Evolutionary conservation across 2,113 vertebrate species (phyloP).

Genomic region (Catharus minimus): DNA sequence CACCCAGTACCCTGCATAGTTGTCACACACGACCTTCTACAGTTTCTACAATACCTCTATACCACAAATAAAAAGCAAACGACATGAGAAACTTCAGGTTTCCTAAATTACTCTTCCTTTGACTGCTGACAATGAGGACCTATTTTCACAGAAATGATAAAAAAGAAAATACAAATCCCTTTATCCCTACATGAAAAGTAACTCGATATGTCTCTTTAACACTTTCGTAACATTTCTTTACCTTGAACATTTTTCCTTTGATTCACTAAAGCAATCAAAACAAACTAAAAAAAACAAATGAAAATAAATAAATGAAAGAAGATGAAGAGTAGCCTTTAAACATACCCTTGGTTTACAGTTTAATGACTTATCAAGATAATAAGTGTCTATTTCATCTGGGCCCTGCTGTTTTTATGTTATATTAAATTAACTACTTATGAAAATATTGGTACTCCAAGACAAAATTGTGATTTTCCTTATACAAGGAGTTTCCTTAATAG

Average conservation of each 20-base stretch:
- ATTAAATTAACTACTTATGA: slow-evolving; percentile 67
- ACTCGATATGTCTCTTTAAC: not conserved
- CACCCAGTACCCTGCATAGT: not conserved
- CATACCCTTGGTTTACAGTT: slow-evolving; percentile 29
- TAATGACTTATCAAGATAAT: slow-evolving; percentile 45
- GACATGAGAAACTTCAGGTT: not conserved
- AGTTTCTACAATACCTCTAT: not conserved
- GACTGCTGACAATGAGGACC: not conserved
- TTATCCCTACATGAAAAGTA: not conserved
- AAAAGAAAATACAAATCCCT: not conserved
- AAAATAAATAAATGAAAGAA: slow-evolving; percentile 51
- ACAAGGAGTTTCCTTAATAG: not conserved
- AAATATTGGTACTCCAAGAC: slow-evolving; percentile 54
- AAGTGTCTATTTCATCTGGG: slow-evolving; percentile 54
- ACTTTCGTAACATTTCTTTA: slow-evolving; percentile 49
- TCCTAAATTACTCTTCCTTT: not conserved
- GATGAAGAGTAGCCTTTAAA: slow-evolving; percentile 47
- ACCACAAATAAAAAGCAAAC: not conserved
- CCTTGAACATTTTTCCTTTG: slow-evolving; percentile 11
- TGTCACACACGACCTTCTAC: not conserved
- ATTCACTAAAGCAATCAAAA: slow-evolving; percentile 24
- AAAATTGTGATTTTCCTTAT: slow-evolving; percentile 30
- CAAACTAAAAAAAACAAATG: slow-evolving; percentile 13
- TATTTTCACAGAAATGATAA: not conserved
- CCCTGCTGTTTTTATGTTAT: slow-evolving; percentile 52